These are phyloP conservation scores for Nansenia antarctica DNA, from an alignment of 2,113 vertebrate genomes.

Conservation along the genomic window DNA sequence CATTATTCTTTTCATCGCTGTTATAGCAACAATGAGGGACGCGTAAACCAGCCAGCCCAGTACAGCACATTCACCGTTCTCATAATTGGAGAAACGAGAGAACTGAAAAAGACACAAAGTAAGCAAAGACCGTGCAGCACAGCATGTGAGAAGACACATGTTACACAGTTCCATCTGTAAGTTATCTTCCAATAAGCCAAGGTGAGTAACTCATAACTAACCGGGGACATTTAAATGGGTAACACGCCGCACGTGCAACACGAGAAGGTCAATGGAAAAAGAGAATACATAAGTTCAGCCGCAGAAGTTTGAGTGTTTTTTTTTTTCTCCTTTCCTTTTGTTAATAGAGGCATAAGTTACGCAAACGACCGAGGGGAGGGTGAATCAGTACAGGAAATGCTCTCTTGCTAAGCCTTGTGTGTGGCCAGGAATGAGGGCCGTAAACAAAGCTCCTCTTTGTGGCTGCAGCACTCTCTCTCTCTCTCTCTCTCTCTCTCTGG, in stretches of 20 bases:
- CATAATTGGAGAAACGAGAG: background rate
- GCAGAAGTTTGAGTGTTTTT: constrained; percentile 17
- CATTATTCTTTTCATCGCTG: too few species aligned
- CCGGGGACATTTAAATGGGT: constrained; percentile 6
- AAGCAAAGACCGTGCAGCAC: background rate
- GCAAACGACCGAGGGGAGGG: constrained; percentile 56
- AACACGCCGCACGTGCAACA: constrained; percentile 30
- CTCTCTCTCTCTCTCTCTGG: constrained; percentile 1
- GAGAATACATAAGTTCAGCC: constrained; percentile 19
- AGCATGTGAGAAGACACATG: too few species aligned
- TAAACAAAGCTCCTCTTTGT: constrained; percentile 76
- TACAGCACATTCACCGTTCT: too few species aligned
- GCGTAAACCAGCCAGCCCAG: too few species aligned
- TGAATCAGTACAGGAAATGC: constrained; percentile 77
- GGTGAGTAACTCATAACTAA: constrained; percentile 3
- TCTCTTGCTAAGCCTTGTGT: constrained; percentile 69
- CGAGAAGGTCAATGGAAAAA: constrained; percentile 44
- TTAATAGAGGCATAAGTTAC: constrained; percentile 60
- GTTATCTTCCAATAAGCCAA: background rate
- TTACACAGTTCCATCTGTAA: background rate
- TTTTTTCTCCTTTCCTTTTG: constrained; percentile 50
- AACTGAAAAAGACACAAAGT: background rate
- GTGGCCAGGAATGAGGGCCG: constrained; percentile 69
- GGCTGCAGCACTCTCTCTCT: constrained; percentile 38
- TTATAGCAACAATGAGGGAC: too few species aligned